These are phyloP conservation scores for Agelaius phoeniceus DNA, from an alignment of 2,113 vertebrate genomes.

Conservation along the genomic window DNA sequence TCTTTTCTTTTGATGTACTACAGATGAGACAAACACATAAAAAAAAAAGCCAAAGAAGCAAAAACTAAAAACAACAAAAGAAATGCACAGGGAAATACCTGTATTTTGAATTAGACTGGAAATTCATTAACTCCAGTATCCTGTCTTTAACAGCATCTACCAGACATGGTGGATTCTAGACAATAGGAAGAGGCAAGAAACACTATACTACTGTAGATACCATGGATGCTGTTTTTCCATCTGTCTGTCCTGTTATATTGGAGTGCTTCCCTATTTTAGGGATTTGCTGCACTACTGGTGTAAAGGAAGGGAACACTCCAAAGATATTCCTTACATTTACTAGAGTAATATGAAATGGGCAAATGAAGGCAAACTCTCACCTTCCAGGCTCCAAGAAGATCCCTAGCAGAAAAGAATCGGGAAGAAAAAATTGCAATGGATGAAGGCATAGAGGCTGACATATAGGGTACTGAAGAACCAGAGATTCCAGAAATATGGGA, in stretches of 20 bases:
- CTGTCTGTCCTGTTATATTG: not conserved
- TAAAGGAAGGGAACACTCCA: not conserved
- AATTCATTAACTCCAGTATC: not conserved
- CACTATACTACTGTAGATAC: not conserved
- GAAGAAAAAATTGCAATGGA: not conserved
- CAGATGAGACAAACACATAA: not conserved
- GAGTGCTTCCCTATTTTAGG: not conserved
- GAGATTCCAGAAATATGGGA: not conserved
- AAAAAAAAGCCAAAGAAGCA: not conserved
- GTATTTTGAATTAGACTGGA: not conserved
- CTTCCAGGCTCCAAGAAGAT: not conserved
- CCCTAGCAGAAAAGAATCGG: not conserved
- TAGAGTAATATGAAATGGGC: not conserved
- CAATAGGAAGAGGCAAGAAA: slow-evolving; percentile 26
- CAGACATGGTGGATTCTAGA: not conserved
- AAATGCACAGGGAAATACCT: not conserved
- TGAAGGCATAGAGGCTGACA: not conserved
- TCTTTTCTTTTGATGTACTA: slow-evolving; percentile 29
- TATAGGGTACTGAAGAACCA: not conserved
- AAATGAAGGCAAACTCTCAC: not conserved
- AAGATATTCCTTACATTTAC: not conserved
- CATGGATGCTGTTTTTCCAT: slow-evolving; percentile 16
- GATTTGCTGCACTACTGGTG: not conserved
- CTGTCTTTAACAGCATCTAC: not conserved
- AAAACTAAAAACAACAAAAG: not conserved